Evolutionary conservation across 2,797 vertebrate species (phyloP).

Genomic region (Mastacembelus armatus): DNA sequence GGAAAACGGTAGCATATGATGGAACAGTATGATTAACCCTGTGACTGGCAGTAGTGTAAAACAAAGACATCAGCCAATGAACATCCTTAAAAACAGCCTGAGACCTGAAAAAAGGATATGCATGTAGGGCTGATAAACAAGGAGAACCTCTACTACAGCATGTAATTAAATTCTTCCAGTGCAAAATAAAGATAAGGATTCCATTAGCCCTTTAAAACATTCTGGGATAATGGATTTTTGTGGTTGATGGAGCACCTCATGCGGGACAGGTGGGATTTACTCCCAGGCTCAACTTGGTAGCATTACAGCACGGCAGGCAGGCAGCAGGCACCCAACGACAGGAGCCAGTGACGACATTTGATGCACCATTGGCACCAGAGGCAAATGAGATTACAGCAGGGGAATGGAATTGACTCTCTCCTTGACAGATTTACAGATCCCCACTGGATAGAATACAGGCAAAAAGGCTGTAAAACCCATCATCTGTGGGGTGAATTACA

Average conservation of each 20-base stretch:
- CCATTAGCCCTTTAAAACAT: slow-evolving; percentile 85
- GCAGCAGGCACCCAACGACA: slow-evolving; percentile 49
- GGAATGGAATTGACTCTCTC: slow-evolving; percentile 81
- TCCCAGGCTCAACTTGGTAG: slow-evolving; percentile 53
- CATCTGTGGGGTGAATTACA: slow-evolving; percentile 85
- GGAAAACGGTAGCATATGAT: slow-evolving; percentile 7
- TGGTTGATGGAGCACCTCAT: slow-evolving; percentile 81
- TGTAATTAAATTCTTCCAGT: slow-evolving; percentile 79
- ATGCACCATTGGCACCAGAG: slow-evolving; percentile 82
- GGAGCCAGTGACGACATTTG: slow-evolving; percentile 73
- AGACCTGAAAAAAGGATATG: slow-evolving; percentile 55
- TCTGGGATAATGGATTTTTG: slow-evolving; percentile 80
- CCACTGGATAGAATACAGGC: slow-evolving; percentile 79
- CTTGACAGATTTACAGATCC: slow-evolving; percentile 87
- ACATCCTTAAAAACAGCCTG: slow-evolving; percentile 46
- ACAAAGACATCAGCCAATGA: slow-evolving; percentile 50
- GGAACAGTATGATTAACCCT: slow-evolving; percentile 28
- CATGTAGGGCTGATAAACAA: slow-evolving; percentile 67
- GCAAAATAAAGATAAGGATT: slow-evolving; percentile 86
- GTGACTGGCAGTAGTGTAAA: slow-evolving; percentile 42
- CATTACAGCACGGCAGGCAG: slow-evolving; percentile 39
- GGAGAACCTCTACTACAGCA: slow-evolving; percentile 57
- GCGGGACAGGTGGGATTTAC: slow-evolving; percentile 82
- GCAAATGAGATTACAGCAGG: slow-evolving; percentile 85
- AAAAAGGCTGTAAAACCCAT: slow-evolving; percentile 84